Base-by-base conservation (phyloP, 1,140 invertebrate species). In the Tachypleus tridentatus region DNA sequence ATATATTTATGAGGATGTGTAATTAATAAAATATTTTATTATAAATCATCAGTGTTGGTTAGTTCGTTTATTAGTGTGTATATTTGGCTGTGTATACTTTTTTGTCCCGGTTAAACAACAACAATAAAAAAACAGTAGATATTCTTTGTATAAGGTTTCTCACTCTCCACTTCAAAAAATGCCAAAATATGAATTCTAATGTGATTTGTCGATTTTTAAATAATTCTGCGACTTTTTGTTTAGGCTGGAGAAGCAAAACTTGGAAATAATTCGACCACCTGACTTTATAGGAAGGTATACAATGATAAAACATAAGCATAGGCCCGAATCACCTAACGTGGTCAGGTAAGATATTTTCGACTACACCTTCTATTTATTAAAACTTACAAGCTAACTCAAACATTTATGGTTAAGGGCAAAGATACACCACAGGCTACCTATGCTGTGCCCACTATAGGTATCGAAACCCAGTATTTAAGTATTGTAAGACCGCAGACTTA, bases 281-380 rank as follows among this genome's bases (percentile, higher is more conserved):
- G 70, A 70, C 56, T 64, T 67, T 3, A 7, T 72, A 0, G 71
- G 64, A 4, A 65, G 71, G 6, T 72, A 72, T 50, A 70, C 71
- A 8, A 72, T 72, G 71, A 72, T 72, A 57, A 71, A 70, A 63
- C 71, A 72, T 50, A 60, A 68, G 2, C 71, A 72, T 53, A 60
- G 71, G 57, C 66, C 69, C 6, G 71, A 72, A 58, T 72, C 71
- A 8, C 71, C 71, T 4, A 67, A 70, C 53, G 67, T 68, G 54
- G 68, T 72, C 52, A 72, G 71, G 71, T 72, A 57, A 56, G 61
- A 47, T 29, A 29, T 29, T 29, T 29, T 29, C 29, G 29, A 29
- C 29, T 29, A 29, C 29, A 29, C 29, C 29, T 29, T 29, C 29
- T 29, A 29, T 29, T 29, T 29, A 29, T 29, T 29, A 29, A 29